These are phyloP conservation scores for Pelobates fuscus DNA, from an alignment of 2,113 vertebrate species.

Conservation along the genomic window DNA sequence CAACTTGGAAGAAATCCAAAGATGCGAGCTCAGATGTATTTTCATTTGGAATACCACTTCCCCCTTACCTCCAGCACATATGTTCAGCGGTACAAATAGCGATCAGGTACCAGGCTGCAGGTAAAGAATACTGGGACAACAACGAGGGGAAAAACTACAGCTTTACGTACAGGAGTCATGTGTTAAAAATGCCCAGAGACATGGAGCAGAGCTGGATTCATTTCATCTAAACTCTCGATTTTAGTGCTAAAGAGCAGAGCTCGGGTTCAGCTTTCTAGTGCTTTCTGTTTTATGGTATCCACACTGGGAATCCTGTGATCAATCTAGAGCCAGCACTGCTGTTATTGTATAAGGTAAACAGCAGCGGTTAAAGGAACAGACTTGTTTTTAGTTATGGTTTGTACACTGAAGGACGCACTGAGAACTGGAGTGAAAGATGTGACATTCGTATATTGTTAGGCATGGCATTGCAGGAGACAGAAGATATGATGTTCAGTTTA, in stretches of 20 bases:
- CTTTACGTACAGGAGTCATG: conserved; percentile 80
- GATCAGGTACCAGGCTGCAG: conserved; percentile 75
- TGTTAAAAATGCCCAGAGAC: conserved; percentile 81
- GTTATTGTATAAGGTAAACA: neutral
- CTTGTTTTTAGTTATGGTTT: no score
- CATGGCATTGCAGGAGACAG: no score
- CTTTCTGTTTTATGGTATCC: conserved; percentile 5
- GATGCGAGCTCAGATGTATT: conserved; percentile 74
- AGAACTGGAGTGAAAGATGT: no score
- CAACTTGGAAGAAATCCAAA: conserved; percentile 65
- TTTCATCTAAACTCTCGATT: conserved; percentile 77
- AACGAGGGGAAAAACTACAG: conserved; percentile 84
- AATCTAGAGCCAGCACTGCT: conserved; percentile 6
- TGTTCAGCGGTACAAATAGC: conserved; percentile 84
- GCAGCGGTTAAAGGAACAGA: neutral
- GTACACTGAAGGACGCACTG: no score
- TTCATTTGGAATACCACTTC: conserved; percentile 83
- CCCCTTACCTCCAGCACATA: conserved; percentile 81
- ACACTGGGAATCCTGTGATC: neutral
- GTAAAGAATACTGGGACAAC: conserved; percentile 87
- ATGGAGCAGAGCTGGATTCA: conserved; percentile 93
- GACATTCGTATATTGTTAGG: no score
- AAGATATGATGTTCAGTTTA: no score
- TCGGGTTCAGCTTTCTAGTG: conserved; percentile 1
- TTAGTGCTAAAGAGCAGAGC: no score